Percentiles rank a stretch among this genome's conserved stretches.
These are phyloP conservation scores for Lycopodina hypogea DNA, from an alignment of 37 sponge, comb jelly and placozoan genomes.

Conservation along the genomic window DNA sequence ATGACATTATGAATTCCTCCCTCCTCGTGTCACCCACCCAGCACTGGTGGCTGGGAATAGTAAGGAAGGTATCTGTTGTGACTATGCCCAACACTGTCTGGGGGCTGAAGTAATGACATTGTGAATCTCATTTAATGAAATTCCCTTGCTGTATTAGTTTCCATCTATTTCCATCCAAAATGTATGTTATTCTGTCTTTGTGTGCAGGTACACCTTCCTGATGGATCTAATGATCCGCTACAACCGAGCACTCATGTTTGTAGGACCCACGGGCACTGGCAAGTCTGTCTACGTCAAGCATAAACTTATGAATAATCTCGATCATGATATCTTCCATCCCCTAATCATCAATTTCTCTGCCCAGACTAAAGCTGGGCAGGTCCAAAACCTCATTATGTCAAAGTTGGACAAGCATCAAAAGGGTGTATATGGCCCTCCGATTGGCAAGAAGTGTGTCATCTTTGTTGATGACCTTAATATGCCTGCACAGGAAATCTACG, in stretches of 20 bases:
- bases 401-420: conserved; percentile 94
- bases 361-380: conserved; percentile 91
- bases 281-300: conserved; percentile 97
- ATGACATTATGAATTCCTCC: too few species aligned
- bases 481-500: conserved; percentile 94
- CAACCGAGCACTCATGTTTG: conserved; percentile 74
- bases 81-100: too few species aligned
- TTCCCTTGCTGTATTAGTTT: not conserved
- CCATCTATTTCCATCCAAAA: too few species aligned
- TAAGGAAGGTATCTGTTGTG: too few species aligned
- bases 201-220: conserved; percentile 78
- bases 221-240: conserved; percentile 90
- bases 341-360: conserved; percentile 98
- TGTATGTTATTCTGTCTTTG: too few species aligned
- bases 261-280: conserved; percentile 99
- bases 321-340: conserved; percentile 82
- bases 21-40: too few species aligned
- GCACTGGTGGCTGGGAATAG: too few species aligned
- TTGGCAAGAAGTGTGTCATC: conserved; percentile 94
- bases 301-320: conserved; percentile 87
- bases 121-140: too few species aligned
- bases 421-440: conserved; percentile 95
- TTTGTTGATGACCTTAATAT: conserved; percentile 99
- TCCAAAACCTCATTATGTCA: conserved; percentile 93
- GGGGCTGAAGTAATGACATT: too few species aligned